Percentiles rank a stretch among this genome's conserved stretches.
Conservation (phyloP, 2,113 vertebrate genomes). For the Chaetodon auriga region DNA sequence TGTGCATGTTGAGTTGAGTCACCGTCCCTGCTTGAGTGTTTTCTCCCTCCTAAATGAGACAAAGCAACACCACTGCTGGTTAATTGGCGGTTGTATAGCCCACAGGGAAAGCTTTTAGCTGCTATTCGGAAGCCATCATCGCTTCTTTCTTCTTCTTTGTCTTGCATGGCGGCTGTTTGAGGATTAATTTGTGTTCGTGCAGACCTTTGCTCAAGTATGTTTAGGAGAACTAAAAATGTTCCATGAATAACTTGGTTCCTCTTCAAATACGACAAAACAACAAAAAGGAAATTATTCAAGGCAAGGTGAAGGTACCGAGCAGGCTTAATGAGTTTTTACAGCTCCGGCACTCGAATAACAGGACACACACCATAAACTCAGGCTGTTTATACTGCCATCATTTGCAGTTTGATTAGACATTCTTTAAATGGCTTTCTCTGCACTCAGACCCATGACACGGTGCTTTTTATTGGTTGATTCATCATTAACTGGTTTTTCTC, state of each 20-base stretch:
- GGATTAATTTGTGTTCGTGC: slow-evolving; percentile 10
- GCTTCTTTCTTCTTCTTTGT: not conserved
- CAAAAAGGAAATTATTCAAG: not conserved
- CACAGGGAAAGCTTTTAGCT: slow-evolving; percentile 10
- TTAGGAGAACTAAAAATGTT: not conserved
- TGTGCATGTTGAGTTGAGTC: slow-evolving; percentile 17
- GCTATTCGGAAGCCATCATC: not conserved
- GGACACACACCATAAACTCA: slow-evolving; percentile 19
- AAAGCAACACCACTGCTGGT: slow-evolving; percentile 20
- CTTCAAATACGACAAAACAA: slow-evolving; percentile 20
- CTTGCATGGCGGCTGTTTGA: not conserved
- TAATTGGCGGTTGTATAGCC: slow-evolving; percentile 27
- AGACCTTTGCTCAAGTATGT: not conserved
- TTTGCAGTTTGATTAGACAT: slow-evolving; percentile 20
- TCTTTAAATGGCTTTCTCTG: not conserved
- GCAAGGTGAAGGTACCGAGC: not conserved
- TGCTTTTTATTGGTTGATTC: not conserved
- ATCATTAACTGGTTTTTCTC: slow-evolving; percentile 3
- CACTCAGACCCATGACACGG: not conserved
- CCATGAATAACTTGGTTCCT: slow-evolving; percentile 9
- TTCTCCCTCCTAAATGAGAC: slow-evolving; percentile 32
- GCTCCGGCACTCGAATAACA: slow-evolving; percentile 17
- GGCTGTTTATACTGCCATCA: slow-evolving; percentile 22
- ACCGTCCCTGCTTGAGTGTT: not conserved
- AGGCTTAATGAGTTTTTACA: slow-evolving; percentile 31